Evolutionary conservation across 1,140 invertebrate genomes (phyloP), one percentile per base, ranked within the genome.

Genomic region (Micrasema minimum): DNA sequence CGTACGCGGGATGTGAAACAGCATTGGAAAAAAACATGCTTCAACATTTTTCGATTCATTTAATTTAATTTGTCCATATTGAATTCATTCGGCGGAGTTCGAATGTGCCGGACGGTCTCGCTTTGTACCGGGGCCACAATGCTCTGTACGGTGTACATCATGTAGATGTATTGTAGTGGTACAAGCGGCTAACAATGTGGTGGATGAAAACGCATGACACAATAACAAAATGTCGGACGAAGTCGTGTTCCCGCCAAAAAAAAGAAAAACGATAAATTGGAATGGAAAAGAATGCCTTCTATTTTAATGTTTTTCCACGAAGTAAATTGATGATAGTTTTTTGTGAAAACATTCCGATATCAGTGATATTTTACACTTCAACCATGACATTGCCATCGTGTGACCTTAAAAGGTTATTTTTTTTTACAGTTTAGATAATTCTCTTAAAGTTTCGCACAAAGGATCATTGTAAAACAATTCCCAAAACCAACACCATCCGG

Each of bases 51-150:
- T 61, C 57, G 57, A 61, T 61, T 61, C 57, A 61, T 61, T 61
- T 61, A 61, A 61, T 43, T 61, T 38, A 61, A 61, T 61, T 61
- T 61, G 57, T 41, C 38, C 57, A 22, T 61, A 43, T 43, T 43
- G 57, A 61, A 61, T 61, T 61, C 26, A 55, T 35, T 55, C 51
- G 50, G 26, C 18, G n/a, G 22, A 12, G 50, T 23, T 53, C 50
- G 51, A 55, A 55, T 55, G 31, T 35, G 51, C 14, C 14, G 51
- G 51, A 35, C 51, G 31, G 26, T 37, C 51, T 11, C 51, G 26
- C 51, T 55, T 55, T 55, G 51, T 35, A 22, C 20, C 14, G 10
- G 2, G 45, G 2, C 1, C 38, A 3, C 41, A 14, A 14, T 43
- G 41, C 41, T n/a, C 2, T 12, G 11, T 1, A 9, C 38, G n/a